A percentile compares a stretch with the other conserved stretches of the same genome.
Evolutionary conservation across 2,113 vertebrate genomes (phyloP).

Genomic region (Ageneiosus marmoratus): DNA sequence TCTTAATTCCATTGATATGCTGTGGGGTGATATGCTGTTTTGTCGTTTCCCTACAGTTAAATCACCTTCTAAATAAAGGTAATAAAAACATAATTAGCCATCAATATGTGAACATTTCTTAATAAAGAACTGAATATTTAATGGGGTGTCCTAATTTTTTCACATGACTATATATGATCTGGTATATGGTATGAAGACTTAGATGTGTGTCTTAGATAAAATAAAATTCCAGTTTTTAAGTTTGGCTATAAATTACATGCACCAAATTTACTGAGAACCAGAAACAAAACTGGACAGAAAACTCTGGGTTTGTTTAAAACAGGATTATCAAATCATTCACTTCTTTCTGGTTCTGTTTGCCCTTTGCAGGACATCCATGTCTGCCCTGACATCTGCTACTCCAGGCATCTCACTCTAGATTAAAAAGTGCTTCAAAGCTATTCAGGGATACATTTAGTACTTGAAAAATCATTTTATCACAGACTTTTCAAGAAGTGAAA

Average conservation of each 20-base stretch:
- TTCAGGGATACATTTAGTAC: neutral
- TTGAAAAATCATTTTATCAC: neutral
- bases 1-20: too few relatives aligned
- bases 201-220: neutral
- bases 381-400: conserved; percentile 29
- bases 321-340: neutral
- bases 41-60: too few relatives aligned
- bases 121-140: too few relatives aligned
- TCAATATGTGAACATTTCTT: too few relatives aligned
- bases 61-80: too few relatives aligned
- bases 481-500: neutral
- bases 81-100: too few relatives aligned
- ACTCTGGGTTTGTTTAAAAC: neutral
- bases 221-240: neutral
- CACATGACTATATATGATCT: neutral
- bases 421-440: conserved; percentile 4
- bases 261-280: neutral
- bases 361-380: conserved; percentile 2
- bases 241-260: neutral
- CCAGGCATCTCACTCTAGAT: conserved; percentile 15
- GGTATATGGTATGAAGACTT: neutral
- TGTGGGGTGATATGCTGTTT: too few relatives aligned
- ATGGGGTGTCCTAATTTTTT: too few relatives aligned
- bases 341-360: neutral
- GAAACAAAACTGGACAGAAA: neutral